phyloP scores from a whole-genome alignment of 2,888 invertebrate genomes.

The Aelia acuminata region DNA sequence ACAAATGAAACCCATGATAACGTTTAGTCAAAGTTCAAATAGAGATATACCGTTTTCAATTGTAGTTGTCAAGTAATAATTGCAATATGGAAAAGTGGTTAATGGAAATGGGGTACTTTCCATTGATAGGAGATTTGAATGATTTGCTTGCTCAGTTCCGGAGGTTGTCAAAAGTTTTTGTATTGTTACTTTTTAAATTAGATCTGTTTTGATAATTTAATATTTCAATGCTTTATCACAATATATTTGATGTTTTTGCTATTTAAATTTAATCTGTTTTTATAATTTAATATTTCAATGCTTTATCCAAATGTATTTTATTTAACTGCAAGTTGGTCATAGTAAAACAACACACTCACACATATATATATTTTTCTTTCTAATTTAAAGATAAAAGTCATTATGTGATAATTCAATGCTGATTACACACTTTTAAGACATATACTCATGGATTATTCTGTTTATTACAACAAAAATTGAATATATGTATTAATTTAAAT shows the following conservation, averaged over 20 bases:
- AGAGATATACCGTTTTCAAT: not conserved
- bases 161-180: not conserved
- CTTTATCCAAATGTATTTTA: too few species aligned
- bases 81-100: slow-evolving; percentile 17
- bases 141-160: slow-evolving; percentile 3
- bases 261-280: too few species aligned
- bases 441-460: not conserved
- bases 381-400: too few species aligned
- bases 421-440: not conserved
- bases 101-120: slow-evolving; percentile 11
- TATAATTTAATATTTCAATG: too few species aligned
- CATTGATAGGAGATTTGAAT: not conserved
- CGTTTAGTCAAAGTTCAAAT: not conserved
- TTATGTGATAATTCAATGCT: too few species aligned
- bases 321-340: too few species aligned
- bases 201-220: too few species aligned
- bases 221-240: not conserved
- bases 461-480: not conserved
- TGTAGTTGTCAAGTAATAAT: not conserved
- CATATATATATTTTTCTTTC: too few species aligned
- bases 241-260: too few species aligned
- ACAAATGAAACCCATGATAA: not conserved
- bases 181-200: too few species aligned
- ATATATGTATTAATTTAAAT: not conserved
- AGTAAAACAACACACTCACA: too few species aligned